Percentiles rank a stretch among this genome's conserved stretches.
Evolutionary conservation across 1,140 invertebrate genomes (phyloP).

Genomic region (Episyrphus balteatus): DNA sequence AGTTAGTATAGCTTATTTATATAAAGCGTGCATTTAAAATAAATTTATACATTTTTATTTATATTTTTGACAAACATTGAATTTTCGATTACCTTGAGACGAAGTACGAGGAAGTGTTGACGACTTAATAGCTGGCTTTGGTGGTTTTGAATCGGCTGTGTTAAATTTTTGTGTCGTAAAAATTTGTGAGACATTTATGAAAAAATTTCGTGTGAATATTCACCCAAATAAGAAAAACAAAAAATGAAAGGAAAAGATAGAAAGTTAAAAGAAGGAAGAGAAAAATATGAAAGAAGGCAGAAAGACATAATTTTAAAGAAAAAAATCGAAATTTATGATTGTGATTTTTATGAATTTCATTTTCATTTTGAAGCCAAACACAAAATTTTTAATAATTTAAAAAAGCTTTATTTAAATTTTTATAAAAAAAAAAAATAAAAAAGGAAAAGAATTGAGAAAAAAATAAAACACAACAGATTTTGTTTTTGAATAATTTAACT

Average conservation of each 20-base stretch:
- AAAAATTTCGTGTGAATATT: too few relatives aligned
- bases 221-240: too few relatives aligned
- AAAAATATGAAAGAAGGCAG: too few relatives aligned
- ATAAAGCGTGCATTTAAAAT: not conserved
- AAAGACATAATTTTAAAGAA: too few relatives aligned
- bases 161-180: not conserved
- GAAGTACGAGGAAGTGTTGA: slow-evolving; percentile 84
- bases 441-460: not conserved
- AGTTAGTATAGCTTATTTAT: not conserved
- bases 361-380: too few relatives aligned
- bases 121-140: slow-evolving; percentile 89
- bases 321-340: too few relatives aligned
- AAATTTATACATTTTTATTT: not conserved
- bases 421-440: slow-evolving; percentile 1
- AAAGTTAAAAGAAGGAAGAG: too few relatives aligned
- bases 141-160: slow-evolving; percentile 79
- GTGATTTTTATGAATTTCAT: too few relatives aligned
- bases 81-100: slow-evolving; percentile 67
- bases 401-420: not conserved
- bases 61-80: not conserved
- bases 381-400: not conserved
- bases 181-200: too few relatives aligned
- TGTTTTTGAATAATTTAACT: too few relatives aligned
- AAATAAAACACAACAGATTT: not conserved
- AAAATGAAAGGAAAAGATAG: too few relatives aligned